Percentiles rank a stretch among this genome's conserved stretches.
These are phyloP conservation scores for Chironomus riparius DNA, from an alignment of 2,888 invertebrate species.

Conservation along the genomic window DNA sequence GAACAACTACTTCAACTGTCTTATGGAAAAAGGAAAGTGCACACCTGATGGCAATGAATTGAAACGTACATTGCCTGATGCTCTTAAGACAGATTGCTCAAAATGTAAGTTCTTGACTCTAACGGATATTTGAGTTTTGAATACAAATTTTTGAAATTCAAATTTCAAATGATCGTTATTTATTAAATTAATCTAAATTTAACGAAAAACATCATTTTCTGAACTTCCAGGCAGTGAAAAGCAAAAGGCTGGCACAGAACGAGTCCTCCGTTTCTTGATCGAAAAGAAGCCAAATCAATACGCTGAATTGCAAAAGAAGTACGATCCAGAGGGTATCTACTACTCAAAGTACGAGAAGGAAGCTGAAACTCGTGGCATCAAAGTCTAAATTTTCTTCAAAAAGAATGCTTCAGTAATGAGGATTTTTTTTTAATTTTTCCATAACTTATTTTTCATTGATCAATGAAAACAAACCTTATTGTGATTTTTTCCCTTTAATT, in stretches of 20 bases:
- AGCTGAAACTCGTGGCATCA: slow-evolving; percentile 46
- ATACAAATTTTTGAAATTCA: too few species aligned
- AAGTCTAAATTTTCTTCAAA: slow-evolving; percentile 6
- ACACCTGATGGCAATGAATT: slow-evolving; percentile 59
- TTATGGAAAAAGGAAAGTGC: slow-evolving; percentile 54
- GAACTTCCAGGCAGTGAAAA: slow-evolving; percentile 37
- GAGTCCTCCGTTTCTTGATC: slow-evolving; percentile 55
- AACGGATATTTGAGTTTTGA: too few species aligned
- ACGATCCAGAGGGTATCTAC: slow-evolving; percentile 58
- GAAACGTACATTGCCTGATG: slow-evolving; percentile 64
- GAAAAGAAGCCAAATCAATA: slow-evolving; percentile 56
- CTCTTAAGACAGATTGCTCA: slow-evolving; percentile 54
- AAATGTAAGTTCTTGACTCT: slow-evolving; percentile 48
- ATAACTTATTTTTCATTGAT: neutral
- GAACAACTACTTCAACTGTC: slow-evolving; percentile 53
- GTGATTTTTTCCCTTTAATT: neutral
- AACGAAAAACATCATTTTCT: neutral
- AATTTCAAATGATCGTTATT: neutral
- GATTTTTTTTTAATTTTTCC: neutral
- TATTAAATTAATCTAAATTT: neutral
- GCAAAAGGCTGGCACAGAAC: slow-evolving; percentile 54
- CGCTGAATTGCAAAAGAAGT: slow-evolving; percentile 56
- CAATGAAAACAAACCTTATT: neutral
- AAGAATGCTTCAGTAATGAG: neutral
- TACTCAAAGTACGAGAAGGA: slow-evolving; percentile 54